Conservation (phyloP, 2,888 invertebrate species). For the Seira ritae region DNA sequence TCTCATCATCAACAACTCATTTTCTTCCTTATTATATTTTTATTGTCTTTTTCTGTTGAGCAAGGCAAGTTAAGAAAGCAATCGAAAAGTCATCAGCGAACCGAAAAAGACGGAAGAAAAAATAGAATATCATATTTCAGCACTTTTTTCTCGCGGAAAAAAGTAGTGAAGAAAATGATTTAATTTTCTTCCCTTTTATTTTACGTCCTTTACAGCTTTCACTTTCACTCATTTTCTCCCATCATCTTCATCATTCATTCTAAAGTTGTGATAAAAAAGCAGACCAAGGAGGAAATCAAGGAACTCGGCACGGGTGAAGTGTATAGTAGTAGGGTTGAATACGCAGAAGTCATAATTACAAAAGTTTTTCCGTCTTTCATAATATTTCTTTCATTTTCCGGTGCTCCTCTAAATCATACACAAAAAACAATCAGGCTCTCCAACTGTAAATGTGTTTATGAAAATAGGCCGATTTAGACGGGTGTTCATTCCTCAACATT, state of each 20-base stretch:
- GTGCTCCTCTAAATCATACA: too few species aligned
- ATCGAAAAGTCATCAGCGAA: conserved; percentile 48
- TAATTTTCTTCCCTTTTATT: conserved; percentile 30
- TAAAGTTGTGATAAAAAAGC: not conserved
- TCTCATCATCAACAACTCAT: conserved; percentile 29
- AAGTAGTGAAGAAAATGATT: too few species aligned
- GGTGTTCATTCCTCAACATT: too few species aligned
- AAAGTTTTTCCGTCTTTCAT: conserved; percentile 36
- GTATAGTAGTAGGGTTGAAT: too few species aligned
- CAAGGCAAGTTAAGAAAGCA: conserved; percentile 36
- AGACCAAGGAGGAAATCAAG: not conserved
- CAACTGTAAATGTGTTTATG: conserved; percentile 20
- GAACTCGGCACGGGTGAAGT: not conserved
- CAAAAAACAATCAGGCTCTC: too few species aligned
- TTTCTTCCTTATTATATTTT: conserved; percentile 1
- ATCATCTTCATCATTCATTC: not conserved
- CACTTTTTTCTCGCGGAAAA: too few species aligned
- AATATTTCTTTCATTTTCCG: not conserved
- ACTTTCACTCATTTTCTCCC: conserved; percentile 15
- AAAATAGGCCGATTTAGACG: too few species aligned
- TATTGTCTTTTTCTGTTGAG: conserved; percentile 22
- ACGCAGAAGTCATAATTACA: conserved; percentile 51
- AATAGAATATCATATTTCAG: too few species aligned
- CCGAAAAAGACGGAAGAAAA: conserved; percentile 31
- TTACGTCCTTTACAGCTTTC: conserved; percentile 25